Percentiles rank a stretch among this genome's conserved stretches.
phyloP scores from a whole-genome alignment of 2,113 vertebrate species.

The Zootoca vivipara region DNA sequence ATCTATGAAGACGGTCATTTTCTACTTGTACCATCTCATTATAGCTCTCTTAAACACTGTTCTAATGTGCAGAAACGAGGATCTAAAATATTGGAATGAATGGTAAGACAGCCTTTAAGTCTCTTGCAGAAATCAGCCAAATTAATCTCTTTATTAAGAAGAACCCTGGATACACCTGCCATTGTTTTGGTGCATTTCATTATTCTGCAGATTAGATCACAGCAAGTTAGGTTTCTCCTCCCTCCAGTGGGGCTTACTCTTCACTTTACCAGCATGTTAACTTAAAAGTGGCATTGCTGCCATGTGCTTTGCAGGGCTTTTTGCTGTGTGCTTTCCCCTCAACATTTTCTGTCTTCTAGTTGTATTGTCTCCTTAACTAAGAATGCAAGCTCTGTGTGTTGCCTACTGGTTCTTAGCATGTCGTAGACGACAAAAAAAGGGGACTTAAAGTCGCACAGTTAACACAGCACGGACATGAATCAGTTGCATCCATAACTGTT shows the following conservation, averaged over 20 bases:
- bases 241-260: background rate
- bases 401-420: background rate
- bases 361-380: background rate
- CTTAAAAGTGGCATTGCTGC: background rate
- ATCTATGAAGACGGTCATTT: slow-evolving; percentile 24
- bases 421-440: background rate
- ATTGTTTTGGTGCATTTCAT: background rate
- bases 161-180: fast-evolving
- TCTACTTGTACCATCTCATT: background rate
- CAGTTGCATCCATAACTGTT: background rate
- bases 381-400: background rate
- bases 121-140: background rate
- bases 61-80: background rate
- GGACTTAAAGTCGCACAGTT: background rate
- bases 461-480: background rate
- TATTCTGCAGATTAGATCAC: background rate
- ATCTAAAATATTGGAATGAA: background rate
- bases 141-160: background rate
- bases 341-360: fast-evolving
- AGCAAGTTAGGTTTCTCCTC: background rate
- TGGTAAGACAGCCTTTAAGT: background rate
- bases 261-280: background rate
- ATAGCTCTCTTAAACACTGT: background rate
- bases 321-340: slow-evolving; percentile 22
- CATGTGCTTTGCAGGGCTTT: fast-evolving